A percentile compares a stretch with the other conserved stretches of the same genome.
Conservation (phyloP, 2,797 vertebrate species). For the Dermochelys coriacea region DNA sequence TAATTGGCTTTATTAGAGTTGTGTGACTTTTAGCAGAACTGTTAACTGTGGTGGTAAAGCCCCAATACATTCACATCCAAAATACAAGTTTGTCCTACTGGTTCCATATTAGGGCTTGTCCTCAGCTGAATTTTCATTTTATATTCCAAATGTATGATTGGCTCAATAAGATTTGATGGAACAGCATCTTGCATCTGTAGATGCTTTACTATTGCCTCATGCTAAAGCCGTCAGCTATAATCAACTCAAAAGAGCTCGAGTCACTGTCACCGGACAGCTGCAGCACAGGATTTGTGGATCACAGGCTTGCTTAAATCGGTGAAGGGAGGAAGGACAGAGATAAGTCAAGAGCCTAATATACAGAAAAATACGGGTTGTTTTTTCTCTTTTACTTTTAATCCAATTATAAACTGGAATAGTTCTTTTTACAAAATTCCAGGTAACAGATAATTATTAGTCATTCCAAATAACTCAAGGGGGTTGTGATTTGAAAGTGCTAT, state of each 20-base stretch:
- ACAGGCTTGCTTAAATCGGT: not conserved
- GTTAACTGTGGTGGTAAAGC: not conserved
- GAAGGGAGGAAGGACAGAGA: not conserved
- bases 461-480: not conserved
- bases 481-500: not conserved
- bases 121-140: not conserved
- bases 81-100: not conserved
- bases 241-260: constrained; percentile 16
- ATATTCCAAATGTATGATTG: constrained; percentile 32
- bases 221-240: constrained; percentile 39
- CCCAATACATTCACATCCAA: not conserved
- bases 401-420: not conserved
- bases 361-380: not conserved
- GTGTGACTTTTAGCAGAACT: not conserved
- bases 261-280: not conserved
- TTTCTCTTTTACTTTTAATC: not conserved
- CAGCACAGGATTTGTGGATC: not conserved
- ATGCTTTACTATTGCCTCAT: constrained; percentile 16
- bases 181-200: constrained; percentile 55
- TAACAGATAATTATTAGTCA: not conserved
- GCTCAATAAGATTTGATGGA: constrained; percentile 16
- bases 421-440: not conserved
- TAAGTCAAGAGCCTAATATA: not conserved
- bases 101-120: not conserved
- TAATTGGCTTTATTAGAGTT: not conserved